phyloP scores from a whole-genome alignment of 1,140 invertebrate species.

The Radopholus similis region DNA sequence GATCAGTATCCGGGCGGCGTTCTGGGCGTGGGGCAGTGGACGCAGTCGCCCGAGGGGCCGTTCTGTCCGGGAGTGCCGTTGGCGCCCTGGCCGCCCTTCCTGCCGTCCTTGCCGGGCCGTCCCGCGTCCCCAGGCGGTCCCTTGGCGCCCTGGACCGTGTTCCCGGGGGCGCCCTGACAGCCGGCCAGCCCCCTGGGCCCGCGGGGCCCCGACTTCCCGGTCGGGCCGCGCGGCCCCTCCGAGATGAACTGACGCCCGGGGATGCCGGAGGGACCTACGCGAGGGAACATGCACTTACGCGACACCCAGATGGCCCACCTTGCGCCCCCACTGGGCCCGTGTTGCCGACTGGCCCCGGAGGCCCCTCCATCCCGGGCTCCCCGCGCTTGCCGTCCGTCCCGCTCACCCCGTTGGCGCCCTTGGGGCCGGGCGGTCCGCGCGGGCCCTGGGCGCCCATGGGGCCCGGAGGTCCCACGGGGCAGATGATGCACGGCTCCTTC shows the following conservation, averaged over 20 bases:
- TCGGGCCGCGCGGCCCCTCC: constrained; percentile 28
- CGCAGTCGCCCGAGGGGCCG: constrained; percentile 20
- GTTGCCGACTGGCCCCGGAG: constrained; percentile 29
- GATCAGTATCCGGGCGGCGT: constrained; percentile 29
- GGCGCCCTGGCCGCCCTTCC: background rate
- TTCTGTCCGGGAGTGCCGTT: constrained; percentile 22
- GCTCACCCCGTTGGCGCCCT: constrained; percentile 28
- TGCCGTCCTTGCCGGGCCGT: constrained; percentile 6
- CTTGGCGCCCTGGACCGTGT: constrained; percentile 25
- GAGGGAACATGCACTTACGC: background rate
- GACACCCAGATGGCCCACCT: background rate
- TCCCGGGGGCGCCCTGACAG: constrained; percentile 28
- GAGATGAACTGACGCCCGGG: constrained; percentile 23
- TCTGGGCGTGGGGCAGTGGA: constrained; percentile 26
- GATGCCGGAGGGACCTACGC: constrained; percentile 15
- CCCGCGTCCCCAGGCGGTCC: constrained; percentile 28
- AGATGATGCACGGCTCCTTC: constrained; percentile 43
- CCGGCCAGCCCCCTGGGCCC: constrained; percentile 28
- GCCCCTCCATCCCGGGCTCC: constrained; percentile 33
- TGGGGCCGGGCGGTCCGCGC: constrained; percentile 39
- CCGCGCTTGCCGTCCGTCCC: constrained; percentile 39
- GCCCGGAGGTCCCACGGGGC: constrained; percentile 29
- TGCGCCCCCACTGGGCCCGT: constrained; percentile 27
- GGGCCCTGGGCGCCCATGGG: constrained; percentile 31
- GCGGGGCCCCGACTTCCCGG: constrained; percentile 25